Percentiles rank a stretch among this genome's conserved stretches.
Conservation (phyloP, 37 sponge, comb jelly and placozoan species). For the Ephydatia muelleri region DNA sequence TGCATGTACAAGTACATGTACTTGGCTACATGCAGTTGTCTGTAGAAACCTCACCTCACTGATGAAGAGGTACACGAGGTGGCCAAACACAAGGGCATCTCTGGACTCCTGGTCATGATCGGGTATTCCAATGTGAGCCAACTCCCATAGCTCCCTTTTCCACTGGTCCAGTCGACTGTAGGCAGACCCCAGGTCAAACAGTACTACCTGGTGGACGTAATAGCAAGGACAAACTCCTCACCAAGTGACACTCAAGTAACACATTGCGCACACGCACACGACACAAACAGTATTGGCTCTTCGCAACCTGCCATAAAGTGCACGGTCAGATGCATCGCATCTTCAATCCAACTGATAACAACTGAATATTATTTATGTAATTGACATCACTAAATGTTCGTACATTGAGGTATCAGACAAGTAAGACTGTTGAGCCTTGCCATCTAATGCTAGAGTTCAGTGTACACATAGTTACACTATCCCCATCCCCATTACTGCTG, state of each 20-base stretch:
- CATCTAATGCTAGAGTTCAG: no score
- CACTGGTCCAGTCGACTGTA: constrained; percentile 74
- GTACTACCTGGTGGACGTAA: constrained; percentile 54
- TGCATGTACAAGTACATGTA: not conserved
- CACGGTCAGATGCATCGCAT: no score
- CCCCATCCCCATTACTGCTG: no score
- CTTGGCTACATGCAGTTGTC: not conserved
- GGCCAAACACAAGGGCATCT: constrained; percentile 86
- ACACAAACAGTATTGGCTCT: no score
- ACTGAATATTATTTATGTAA: no score
- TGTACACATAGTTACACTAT: no score
- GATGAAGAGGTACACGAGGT: constrained; percentile 89
- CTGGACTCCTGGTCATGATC: constrained; percentile 69
- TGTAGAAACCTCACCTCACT: constrained; percentile 56
- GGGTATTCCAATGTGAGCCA: constrained; percentile 71
- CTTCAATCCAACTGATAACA: no score
- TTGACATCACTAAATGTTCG: no score
- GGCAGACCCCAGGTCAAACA: constrained; percentile 89
- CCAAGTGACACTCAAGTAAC: not conserved
- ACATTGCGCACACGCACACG: not conserved
- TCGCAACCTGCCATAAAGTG: no score
- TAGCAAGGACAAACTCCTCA: not conserved
- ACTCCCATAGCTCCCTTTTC: constrained; percentile 91
- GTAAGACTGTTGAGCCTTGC: no score
- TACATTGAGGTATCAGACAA: no score